Conservation (phyloP, 2,888 invertebrate species). For the Pantelozetes paolii region DNA sequence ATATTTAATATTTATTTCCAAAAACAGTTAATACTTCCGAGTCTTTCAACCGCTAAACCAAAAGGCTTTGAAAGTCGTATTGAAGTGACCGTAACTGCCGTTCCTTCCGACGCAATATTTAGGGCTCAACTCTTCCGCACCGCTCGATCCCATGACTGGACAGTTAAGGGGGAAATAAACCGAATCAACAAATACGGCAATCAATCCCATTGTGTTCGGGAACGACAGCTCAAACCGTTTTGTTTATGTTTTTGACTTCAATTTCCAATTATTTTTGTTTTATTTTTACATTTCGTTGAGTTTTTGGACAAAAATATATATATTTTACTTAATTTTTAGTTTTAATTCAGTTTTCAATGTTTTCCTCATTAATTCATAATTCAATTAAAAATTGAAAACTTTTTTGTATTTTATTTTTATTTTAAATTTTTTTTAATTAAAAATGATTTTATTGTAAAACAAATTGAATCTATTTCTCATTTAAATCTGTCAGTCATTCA, state of each 20-base stretch:
- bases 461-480: too few relatives aligned
- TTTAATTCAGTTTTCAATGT: too few relatives aligned
- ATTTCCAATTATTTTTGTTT: background rate
- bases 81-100: constrained; percentile 29
- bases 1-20: background rate
- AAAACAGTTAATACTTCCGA: constrained; percentile 39
- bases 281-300: background rate
- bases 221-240: constrained; percentile 37
- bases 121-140: constrained; percentile 38
- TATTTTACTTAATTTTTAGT: too few relatives aligned
- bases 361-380: too few relatives aligned
- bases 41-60: constrained; percentile 34
- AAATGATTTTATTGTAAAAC: too few relatives aligned
- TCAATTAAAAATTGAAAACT: too few relatives aligned
- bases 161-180: constrained; percentile 54
- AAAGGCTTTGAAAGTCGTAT: constrained; percentile 33
- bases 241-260: constrained; percentile 26
- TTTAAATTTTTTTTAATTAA: too few relatives aligned
- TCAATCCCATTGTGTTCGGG: constrained; percentile 52
- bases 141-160: constrained; percentile 26
- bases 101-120: constrained; percentile 35
- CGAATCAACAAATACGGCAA: constrained; percentile 54
- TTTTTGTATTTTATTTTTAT: too few relatives aligned
- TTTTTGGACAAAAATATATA: too few relatives aligned
- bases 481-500: too few relatives aligned